Conservation (phyloP, 2,113 vertebrate genomes). For the Halcyon malimbica region DNA sequence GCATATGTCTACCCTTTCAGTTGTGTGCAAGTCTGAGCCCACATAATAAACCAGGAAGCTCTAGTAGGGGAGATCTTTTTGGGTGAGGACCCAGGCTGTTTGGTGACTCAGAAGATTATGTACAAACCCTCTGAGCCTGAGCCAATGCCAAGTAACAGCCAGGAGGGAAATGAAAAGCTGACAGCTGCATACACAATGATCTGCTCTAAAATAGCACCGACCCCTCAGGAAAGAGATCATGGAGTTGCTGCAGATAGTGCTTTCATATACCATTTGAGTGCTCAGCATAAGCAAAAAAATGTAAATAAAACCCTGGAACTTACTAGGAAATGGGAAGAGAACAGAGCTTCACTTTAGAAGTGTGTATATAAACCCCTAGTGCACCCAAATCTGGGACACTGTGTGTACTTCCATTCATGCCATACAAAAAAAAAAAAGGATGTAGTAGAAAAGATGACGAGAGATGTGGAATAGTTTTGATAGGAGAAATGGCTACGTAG, state of each 20-base stretch:
- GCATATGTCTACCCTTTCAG: not conserved
- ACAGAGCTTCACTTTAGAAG: not conserved
- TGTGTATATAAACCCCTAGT: not conserved
- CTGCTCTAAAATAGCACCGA: not conserved
- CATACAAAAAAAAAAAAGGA: not conserved
- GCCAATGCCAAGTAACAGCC: not conserved
- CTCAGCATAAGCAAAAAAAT: not conserved
- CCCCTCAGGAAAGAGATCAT: not conserved
- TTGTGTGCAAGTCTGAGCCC: not conserved
- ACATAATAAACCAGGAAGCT: not conserved
- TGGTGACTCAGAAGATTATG: not conserved
- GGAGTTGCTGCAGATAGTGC: not conserved
- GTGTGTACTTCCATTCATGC: not conserved
- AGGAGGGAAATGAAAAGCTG: constrained; percentile 31
- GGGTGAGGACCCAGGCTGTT: not conserved
- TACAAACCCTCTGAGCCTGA: not conserved
- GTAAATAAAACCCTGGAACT: not conserved
- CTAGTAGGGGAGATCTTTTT: not conserved
- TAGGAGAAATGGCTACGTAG: not conserved
- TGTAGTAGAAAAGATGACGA: not conserved
- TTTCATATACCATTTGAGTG: not conserved
- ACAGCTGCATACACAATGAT: not conserved
- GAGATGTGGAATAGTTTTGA: not conserved
- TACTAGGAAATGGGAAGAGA: not conserved
- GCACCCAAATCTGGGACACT: not conserved